phyloP scores from a whole-genome alignment of 2,888 invertebrate species.

The Caenorhabditis becei region DNA sequence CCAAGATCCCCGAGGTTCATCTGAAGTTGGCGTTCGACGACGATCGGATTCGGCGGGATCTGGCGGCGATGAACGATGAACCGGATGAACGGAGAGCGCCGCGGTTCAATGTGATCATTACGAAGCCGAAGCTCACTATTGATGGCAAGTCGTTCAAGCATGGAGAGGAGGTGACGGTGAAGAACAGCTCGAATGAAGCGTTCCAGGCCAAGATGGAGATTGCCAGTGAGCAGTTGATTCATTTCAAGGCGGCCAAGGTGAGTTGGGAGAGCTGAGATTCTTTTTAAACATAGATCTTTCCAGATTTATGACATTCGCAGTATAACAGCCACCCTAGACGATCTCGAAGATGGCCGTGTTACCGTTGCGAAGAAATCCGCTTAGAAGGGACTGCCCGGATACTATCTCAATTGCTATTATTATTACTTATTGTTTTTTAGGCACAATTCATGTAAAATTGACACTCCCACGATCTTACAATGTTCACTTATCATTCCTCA shows the following conservation, averaged over 20 bases:
- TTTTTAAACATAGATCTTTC: slow-evolving; percentile 16
- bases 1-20: slow-evolving; percentile 19
- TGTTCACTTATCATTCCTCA: no score
- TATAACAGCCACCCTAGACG: slow-evolving; percentile 60
- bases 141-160: slow-evolving; percentile 60
- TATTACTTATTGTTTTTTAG: no score
- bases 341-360: slow-evolving; percentile 64
- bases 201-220: slow-evolving; percentile 61
- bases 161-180: slow-evolving; percentile 61
- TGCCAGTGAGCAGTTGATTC: slow-evolving; percentile 50
- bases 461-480: no score
- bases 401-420: not conserved
- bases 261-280: not conserved
- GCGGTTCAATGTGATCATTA: slow-evolving; percentile 14
- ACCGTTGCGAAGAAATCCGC: slow-evolving; percentile 33
- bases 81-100: not conserved
- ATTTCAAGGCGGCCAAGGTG: slow-evolving; percentile 52
- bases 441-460: no score
- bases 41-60: slow-evolving; percentile 13
- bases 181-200: slow-evolving; percentile 53
- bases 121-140: slow-evolving; percentile 39
- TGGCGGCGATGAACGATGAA: slow-evolving; percentile 8
- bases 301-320: slow-evolving; percentile 65
- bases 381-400: not conserved
- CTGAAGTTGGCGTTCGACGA: slow-evolving; percentile 25